Conservation (phyloP, 2,113 vertebrate species). For the Tychaedon coryphoeus region DNA sequence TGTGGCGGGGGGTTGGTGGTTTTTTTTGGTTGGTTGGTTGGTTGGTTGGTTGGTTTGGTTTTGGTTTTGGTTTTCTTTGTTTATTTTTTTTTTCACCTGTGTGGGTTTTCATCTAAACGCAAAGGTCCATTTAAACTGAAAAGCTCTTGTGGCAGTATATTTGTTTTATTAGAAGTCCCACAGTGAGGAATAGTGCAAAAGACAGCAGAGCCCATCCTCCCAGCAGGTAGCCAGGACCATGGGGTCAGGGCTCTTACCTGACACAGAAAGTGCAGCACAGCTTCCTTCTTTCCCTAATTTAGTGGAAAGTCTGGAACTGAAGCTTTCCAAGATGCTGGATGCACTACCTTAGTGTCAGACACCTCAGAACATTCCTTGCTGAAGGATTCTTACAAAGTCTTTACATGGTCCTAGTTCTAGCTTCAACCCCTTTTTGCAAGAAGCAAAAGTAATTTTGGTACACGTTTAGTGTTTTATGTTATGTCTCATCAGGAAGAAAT, state of each 20-base stretch:
- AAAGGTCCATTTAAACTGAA: background rate
- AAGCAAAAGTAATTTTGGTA: background rate
- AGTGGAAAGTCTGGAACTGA: background rate
- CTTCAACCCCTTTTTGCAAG: background rate
- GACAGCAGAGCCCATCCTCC: background rate
- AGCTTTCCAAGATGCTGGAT: background rate
- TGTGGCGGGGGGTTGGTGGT: background rate
- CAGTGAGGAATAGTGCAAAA: background rate
- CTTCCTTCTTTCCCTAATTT: background rate
- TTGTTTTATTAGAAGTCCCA: background rate
- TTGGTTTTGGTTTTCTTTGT: too few relatives aligned
- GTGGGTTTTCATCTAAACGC: background rate
- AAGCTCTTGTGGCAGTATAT: background rate
- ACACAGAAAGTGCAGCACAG: accelerated
- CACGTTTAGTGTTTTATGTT: background rate
- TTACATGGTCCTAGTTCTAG: background rate
- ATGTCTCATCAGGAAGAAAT: background rate
- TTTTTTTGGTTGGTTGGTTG: background rate
- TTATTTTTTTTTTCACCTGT: background rate
- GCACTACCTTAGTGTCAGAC: background rate
- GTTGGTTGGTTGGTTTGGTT: background rate
- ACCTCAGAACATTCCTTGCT: background rate
- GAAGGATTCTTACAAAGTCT: background rate
- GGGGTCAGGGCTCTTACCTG: background rate
- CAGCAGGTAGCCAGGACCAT: accelerated